Evolutionary conservation across 2,797 vertebrate genomes (phyloP), one percentile per base, ranked within the genome.

Genomic region (Pangasius mekongensis): DNA sequence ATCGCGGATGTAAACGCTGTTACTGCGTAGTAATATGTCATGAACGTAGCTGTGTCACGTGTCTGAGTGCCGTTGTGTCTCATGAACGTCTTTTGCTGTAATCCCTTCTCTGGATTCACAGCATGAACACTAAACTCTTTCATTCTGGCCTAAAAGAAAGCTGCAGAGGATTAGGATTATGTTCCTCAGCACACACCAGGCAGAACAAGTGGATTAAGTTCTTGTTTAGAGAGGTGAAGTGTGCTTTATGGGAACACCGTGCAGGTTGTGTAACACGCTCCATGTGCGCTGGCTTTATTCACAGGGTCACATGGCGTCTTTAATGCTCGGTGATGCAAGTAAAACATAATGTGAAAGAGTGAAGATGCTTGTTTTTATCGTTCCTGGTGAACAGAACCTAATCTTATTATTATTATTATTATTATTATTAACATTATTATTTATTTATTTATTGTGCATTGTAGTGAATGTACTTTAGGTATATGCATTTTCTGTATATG

Each of bases 131-230:
- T 56, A 43, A n/a, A 83, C 58, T 71, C 83, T 76, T 76, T 73
- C 87, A 83, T 91, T 86, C 49, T 36, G 43, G 20, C 2, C 30
- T 69, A 54, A 81, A 60, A 24, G 47, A 69, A 85, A 69, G 60
- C 80, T 78, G 27, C 22, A 56, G 82, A 1, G 77, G 86, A 89
- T 91, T 90, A 89, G 69, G 84, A 88, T 91, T 85, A 89, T 52
- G 60, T 73, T 88, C 85, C 87, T 62, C 60, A 86, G 58, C 24
- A 81, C 27, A 60, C 58, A 76, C 13, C 43, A 47, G 54, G 30
- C 33, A 27, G 47, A 82, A 86, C 56, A 73, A 89, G 66, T 49
- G 62, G 85, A 67, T 83, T 87, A 80, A 49, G 49, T 62, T 85
- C 76, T 88, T 56, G 66, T 69, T 58, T 36, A 66, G 22, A 3